Base-by-base conservation (phyloP, 2,888 invertebrate genomes). In the Eremobia ochroleuca region DNA sequence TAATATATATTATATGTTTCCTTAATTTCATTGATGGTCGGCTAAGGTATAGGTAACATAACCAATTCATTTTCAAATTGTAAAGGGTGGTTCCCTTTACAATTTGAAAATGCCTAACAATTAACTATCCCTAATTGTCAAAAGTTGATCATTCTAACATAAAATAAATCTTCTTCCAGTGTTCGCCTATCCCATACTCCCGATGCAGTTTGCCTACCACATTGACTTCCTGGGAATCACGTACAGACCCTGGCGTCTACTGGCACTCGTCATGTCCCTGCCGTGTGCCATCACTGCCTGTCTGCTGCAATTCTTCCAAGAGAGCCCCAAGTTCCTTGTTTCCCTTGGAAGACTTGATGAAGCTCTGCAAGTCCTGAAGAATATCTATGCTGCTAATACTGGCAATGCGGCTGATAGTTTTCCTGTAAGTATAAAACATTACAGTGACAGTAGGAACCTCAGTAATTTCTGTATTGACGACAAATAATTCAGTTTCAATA, bases 271-370 rank as follows among this genome's bases (percentile, higher is more conserved):
- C 0, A 97, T 98, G 91, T 97, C 98, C 0, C 71, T 98, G 0
- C 97, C 98, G 0, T 97, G 98, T 82, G 92, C 98, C 0, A 86
- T 97, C 25, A 97, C 98, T 0, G 97, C 98, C 0, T 86, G 97
- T 6, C 95, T 97, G 21, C 94, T 98, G 21, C 94, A 96, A 13
- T 93, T 96, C 52, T 97, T 98, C 89, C 98, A 98, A 8, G 98
- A 99, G 92, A 98, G 98, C 88, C 98, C 99, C 0, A 98, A 98
- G 93, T 98, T 98, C 92, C 95, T 98, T 64, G 96, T 98, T n/a
- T 92, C 97, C 95, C 83, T 97, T 95, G 94, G 98, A 95, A 96
- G 91, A 88, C 95, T 81, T 2, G 97, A 97, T 1, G 97, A 97
- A 80, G 98, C 98, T 0, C 90, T 98, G 46, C 68, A 91, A 0